Evolutionary conservation across 1,140 invertebrate species (phyloP).

Genomic region (Ips typographus): DNA sequence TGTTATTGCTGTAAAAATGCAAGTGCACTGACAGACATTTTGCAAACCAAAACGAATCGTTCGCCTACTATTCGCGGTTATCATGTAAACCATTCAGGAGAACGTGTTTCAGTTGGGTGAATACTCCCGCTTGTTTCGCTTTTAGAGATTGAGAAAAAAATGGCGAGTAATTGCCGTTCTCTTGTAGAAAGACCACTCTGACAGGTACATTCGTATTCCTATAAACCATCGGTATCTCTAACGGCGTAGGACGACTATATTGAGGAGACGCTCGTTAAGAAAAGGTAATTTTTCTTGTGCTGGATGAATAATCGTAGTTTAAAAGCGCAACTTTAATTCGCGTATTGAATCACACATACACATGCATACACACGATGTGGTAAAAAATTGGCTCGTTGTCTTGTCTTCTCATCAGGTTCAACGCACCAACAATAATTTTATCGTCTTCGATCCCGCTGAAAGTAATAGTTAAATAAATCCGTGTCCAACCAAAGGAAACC

Average conservation of each 20-base stretch:
- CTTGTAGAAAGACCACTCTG: conserved; percentile 1
- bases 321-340: neutral
- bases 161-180: neutral
- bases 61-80: conserved; percentile 8
- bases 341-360: neutral
- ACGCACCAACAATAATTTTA: conserved; percentile 19
- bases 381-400: neutral
- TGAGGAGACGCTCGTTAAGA: no score
- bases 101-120: conserved; percentile 6
- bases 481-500: conserved; percentile 4
- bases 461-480: conserved; percentile 26
- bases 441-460: conserved; percentile 1
- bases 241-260: neutral
- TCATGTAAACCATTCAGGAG: conserved; percentile 9
- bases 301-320: neutral
- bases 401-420: conserved; percentile 9
- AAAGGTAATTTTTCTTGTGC: no score
- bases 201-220: conserved; percentile 1
- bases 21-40: no score
- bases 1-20: no score
- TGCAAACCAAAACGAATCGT: neutral
- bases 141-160: neutral
- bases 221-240: neutral
- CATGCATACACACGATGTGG: neutral
- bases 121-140: conserved; percentile 3